Conservation (phyloP, 2,888 invertebrate species). For the Esperia sulphurella region DNA sequence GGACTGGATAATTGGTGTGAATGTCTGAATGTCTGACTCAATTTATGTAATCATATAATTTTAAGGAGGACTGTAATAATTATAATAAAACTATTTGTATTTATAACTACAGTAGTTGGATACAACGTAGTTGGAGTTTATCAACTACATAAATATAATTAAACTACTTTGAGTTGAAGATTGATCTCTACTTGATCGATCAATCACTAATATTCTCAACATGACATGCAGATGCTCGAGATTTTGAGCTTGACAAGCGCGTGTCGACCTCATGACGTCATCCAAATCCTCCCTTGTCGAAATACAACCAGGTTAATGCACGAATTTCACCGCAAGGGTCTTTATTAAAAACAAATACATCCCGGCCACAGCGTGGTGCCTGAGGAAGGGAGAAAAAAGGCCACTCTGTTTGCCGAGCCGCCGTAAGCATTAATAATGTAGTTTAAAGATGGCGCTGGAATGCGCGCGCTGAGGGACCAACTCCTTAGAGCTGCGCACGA, state of each 20-base stretch:
- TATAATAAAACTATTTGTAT: no score
- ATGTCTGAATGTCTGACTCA: no score
- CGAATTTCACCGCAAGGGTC: conserved; percentile 19
- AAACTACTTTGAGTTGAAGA: no score
- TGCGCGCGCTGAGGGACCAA: conserved; percentile 51
- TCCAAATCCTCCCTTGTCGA: background rate
- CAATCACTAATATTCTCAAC: background rate
- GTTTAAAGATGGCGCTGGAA: conserved; percentile 73
- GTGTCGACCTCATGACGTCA: background rate
- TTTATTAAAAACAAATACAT: conserved; percentile 71
- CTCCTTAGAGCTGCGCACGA: conserved; percentile 39
- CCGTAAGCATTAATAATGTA: conserved; percentile 74
- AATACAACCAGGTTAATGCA: background rate
- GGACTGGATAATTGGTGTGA: no score
- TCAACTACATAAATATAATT: no score
- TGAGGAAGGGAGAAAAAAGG: conserved; percentile 41
- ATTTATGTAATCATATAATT: no score
- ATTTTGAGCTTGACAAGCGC: background rate
- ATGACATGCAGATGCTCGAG: background rate
- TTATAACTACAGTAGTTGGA: no score
- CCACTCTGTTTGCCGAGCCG: conserved; percentile 49
- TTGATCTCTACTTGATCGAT: background rate
- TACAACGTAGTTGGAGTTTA: no score
- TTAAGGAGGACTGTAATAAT: no score
- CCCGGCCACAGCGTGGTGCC: conserved; percentile 36